phyloP scores from a whole-genome alignment of 2,797 vertebrate genomes.

The Anguilla anguilla region DNA sequence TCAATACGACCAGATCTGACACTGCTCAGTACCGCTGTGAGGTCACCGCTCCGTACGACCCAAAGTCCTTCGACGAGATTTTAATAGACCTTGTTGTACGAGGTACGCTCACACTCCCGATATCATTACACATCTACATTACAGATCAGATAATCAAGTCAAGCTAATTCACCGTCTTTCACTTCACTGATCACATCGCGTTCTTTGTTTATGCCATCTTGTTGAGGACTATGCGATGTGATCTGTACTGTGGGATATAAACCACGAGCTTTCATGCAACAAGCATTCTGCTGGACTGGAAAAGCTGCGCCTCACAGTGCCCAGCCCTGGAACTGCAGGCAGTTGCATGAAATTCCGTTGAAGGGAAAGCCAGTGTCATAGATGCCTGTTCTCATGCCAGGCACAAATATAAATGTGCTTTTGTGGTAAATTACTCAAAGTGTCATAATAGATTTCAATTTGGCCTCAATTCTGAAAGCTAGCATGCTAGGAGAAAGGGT shows the following conservation, averaged over 20 bases:
- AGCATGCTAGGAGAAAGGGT: background rate
- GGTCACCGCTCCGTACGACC: constrained; percentile 84
- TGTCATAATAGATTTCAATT: background rate
- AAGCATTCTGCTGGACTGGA: background rate
- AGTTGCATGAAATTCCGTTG: background rate
- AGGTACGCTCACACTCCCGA: constrained; percentile 69
- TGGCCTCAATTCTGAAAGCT: background rate
- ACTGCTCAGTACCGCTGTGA: constrained; percentile 92
- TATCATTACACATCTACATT: background rate
- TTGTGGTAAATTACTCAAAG: background rate
- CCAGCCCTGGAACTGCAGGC: constrained; percentile 6
- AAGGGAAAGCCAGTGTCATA: background rate
- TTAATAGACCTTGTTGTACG: constrained; percentile 86
- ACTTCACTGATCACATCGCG: background rate
- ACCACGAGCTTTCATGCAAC: background rate
- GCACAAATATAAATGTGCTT: background rate
- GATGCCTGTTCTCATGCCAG: background rate
- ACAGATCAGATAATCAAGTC: background rate
- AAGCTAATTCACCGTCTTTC: background rate
- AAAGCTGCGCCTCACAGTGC: constrained; percentile 21
- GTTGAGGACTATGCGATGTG: background rate
- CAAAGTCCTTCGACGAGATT: constrained; percentile 88
- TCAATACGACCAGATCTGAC: constrained; percentile 87
- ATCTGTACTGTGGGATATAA: background rate
- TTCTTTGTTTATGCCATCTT: background rate